phyloP scores from a whole-genome alignment of 2,113 vertebrate genomes.

The Tragelaphus buxtoni region DNA sequence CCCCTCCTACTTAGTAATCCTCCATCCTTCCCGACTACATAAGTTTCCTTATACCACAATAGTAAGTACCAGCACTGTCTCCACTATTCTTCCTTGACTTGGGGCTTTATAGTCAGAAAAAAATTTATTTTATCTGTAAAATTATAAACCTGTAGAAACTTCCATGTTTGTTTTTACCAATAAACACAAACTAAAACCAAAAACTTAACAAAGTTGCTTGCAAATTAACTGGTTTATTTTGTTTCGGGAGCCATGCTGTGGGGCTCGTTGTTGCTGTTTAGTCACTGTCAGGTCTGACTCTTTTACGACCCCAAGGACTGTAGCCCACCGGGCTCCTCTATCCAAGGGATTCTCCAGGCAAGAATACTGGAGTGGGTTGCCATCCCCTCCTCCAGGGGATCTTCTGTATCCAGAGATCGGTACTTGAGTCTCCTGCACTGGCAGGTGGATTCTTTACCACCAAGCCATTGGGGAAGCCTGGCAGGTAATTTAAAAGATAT shows the following conservation, averaged over 20 bases:
- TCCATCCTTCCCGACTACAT: background rate
- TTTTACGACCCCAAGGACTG: background rate
- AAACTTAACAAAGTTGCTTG: background rate
- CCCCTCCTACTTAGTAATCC: background rate
- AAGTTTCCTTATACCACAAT: background rate
- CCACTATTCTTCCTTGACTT: background rate
- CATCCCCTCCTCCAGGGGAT: background rate
- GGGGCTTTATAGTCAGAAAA: background rate
- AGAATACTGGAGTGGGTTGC: background rate
- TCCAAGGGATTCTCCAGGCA: background rate
- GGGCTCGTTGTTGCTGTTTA: background rate
- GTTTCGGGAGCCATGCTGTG: background rate
- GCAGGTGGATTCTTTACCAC: background rate
- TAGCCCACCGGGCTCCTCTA: background rate
- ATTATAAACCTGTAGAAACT: background rate
- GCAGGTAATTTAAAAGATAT: background rate
- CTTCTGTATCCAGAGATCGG: accelerated
- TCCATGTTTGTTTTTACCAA: background rate
- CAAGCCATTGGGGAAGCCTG: background rate
- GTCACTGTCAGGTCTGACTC: background rate
- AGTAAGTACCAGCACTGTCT: background rate
- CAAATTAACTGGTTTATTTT: background rate
- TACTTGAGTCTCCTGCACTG: background rate
- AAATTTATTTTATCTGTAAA: background rate
- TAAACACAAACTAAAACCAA: background rate